A percentile compares a stretch with the other conserved stretches of the same genome.
These are phyloP conservation scores for Rhinichthys klamathensis DNA, from an alignment of 2,113 vertebrate genomes.

Conservation along the genomic window DNA sequence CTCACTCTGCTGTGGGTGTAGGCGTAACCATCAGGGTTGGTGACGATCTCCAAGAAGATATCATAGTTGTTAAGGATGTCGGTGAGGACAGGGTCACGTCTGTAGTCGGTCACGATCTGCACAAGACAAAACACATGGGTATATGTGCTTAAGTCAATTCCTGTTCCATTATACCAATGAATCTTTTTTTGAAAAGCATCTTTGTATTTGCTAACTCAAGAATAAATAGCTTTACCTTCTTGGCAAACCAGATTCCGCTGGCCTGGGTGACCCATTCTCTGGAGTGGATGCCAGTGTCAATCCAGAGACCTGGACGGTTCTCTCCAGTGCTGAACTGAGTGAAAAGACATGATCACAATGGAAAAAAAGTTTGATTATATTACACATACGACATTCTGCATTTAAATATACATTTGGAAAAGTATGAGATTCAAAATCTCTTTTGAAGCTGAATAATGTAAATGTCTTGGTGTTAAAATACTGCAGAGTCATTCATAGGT, in stretches of 20 bases:
- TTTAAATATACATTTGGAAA: too few relatives aligned
- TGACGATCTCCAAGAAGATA: constrained; percentile 85
- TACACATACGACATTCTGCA: background rate
- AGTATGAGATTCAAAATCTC: too few relatives aligned
- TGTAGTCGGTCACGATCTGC: constrained; percentile 79
- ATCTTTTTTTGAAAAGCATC: background rate
- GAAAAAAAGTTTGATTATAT: background rate
- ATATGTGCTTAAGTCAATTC: background rate
- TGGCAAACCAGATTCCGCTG: constrained; percentile 85
- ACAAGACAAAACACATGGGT: background rate
- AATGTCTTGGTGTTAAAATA: too few relatives aligned
- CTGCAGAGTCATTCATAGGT: too few relatives aligned
- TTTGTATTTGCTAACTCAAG: background rate
- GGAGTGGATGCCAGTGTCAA: constrained; percentile 90
- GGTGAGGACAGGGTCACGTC: constrained; percentile 74
- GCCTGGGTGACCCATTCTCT: constrained; percentile 93
- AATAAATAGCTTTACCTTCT: constrained; percentile 77
- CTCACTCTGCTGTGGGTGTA: constrained; percentile 84
- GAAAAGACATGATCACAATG: background rate
- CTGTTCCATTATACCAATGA: background rate
- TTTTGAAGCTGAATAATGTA: too few relatives aligned
- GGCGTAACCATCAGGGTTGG: constrained; percentile 88
- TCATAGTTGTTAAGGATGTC: constrained; percentile 83
- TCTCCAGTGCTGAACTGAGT: constrained; percentile 89
- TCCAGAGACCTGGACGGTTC: constrained; percentile 81